These are phyloP conservation scores for Myiozetetes cayanensis DNA, from an alignment of 2,113 vertebrate species.

Conservation along the genomic window DNA sequence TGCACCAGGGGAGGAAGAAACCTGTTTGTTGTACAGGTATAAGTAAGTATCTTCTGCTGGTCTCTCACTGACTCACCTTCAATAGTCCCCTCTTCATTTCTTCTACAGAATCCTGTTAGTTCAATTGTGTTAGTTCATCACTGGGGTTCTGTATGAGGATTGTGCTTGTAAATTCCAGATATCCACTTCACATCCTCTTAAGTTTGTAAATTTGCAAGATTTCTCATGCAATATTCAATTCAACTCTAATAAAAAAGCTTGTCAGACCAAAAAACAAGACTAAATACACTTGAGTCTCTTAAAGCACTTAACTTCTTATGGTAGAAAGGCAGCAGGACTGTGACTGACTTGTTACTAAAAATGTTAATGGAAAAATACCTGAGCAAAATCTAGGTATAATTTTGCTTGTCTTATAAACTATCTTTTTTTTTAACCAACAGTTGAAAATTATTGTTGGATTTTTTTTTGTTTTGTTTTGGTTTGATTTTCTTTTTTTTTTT, in stretches of 20 bases:
- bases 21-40: neutral
- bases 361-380: neutral
- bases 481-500: neutral
- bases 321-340: neutral
- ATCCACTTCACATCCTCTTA: neutral
- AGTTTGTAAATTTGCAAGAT: neutral
- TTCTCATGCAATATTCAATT: neutral
- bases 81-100: neutral
- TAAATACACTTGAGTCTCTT: neutral
- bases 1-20: neutral
- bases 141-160: too few relatives aligned
- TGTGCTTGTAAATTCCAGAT: neutral
- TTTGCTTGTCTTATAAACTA: neutral
- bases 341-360: neutral
- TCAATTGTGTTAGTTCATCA: neutral
- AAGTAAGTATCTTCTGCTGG: neutral
- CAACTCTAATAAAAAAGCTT: neutral
- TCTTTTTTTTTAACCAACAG: neutral
- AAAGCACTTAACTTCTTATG: neutral
- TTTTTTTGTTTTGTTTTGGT: neutral
- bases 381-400: neutral
- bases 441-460: accelerated
- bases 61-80: neutral
- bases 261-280: neutral
- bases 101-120: neutral